Evolutionary conservation across 2,113 vertebrate species (phyloP), one percentile per base, ranked within the genome.

Genomic region (Dicentrarchus labrax): DNA sequence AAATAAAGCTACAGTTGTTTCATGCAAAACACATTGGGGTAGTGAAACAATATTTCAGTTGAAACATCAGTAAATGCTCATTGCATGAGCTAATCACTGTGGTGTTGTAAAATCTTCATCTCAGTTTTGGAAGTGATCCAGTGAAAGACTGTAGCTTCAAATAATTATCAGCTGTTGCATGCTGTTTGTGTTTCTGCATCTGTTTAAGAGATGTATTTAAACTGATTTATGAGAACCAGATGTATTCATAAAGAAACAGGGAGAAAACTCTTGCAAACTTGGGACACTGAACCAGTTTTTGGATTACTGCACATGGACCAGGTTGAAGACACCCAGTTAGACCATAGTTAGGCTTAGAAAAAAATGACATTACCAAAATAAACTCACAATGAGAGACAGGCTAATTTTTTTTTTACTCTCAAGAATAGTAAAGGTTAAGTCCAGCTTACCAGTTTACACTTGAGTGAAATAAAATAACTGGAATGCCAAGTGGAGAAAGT

Each of bases 401-500:
- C 16, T 74, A 69, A 43, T 72, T 67, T 82, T 30, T 30, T 30
- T 30, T 30, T 22, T 6, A 60, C 56, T 78, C 64, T 65, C 19
- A 38, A 62, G 36, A 61, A 16, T 38, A 70, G 62, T 57, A 38
- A 76, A 76, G 36, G 30, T 75, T 22, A 90, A 72, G 62, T 73
- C 69, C 78, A 57, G 67, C 74, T 71, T 68, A 83, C 66, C 24
- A 21, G 36, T 87, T 74, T 22, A 64, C 76, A 85, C 62, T 71
- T 82, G 53, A 78, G 56, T 80, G 72, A 73, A 81, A 80, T 77
- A 13, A 61, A 81, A 80, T 59, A 74, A 69, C 17, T 82, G 61
- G 41, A 84, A 80, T 82, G 76, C 41, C 48, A 78, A 77, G 80
- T 59, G 69, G 83, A 82, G 57, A 80, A 70, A 45, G 83, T 67